These are phyloP conservation scores for Aphelinus atriplicis DNA, from an alignment of 1,140 invertebrate genomes.

Conservation along the genomic window DNA sequence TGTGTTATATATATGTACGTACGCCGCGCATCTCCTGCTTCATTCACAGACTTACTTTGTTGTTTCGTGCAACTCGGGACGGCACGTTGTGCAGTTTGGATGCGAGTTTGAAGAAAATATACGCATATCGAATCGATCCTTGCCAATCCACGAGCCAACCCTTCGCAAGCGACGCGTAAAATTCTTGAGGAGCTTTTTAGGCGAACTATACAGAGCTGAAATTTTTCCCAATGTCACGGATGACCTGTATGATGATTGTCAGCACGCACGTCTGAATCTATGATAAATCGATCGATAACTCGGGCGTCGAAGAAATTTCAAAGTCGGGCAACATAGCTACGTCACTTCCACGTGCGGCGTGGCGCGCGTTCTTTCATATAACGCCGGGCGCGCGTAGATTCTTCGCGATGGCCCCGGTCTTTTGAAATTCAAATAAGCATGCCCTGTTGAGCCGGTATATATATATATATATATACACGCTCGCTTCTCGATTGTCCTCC, in stretches of 20 bases:
- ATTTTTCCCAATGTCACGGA: no score
- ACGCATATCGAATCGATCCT: no score
- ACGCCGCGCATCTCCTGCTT: neutral
- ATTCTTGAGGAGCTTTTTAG: no score
- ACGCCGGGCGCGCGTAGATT: slow-evolving; percentile 2
- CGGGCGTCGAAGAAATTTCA: neutral
- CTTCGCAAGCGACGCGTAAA: no score
- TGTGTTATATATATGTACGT: neutral
- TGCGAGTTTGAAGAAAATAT: no score
- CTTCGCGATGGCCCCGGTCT: slow-evolving; percentile 16
- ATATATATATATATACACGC: neutral
- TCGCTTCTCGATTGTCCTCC: slow-evolving; percentile 14
- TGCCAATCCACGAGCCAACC: no score
- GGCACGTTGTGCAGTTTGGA: no score
- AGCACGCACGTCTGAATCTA: neutral
- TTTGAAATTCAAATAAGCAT: slow-evolving; percentile 31
- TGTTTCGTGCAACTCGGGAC: no score
- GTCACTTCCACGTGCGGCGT: slow-evolving; percentile 17
- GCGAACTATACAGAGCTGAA: no score
- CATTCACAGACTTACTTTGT: no score
- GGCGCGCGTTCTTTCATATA: neutral
- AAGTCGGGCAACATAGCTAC: neutral
- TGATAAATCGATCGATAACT: slow-evolving; percentile 1
- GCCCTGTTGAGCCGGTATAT: neutral
- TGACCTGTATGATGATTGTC: no score